A percentile compares a stretch with the other conserved stretches of the same genome.
Evolutionary conservation across 2,113 vertebrate genomes (phyloP).

Genomic region (Callipepla squamata): DNA sequence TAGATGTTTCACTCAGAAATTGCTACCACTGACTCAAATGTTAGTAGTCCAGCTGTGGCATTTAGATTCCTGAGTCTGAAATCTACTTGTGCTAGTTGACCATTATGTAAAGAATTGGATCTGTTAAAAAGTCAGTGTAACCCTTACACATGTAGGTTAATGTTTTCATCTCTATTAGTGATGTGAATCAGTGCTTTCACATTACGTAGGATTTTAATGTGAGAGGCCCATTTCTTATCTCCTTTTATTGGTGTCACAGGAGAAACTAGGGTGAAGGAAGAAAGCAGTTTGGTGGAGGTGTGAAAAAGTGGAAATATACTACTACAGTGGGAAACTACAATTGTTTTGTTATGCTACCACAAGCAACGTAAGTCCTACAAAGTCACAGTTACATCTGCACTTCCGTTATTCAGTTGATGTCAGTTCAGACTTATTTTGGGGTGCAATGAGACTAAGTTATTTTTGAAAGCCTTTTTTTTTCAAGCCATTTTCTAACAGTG

Average conservation of each 20-base stretch:
- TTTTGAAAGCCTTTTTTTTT: background rate
- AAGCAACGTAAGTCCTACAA: background rate
- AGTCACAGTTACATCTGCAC: background rate
- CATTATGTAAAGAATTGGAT: background rate
- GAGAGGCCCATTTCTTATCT: accelerated
- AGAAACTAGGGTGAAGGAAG: background rate
- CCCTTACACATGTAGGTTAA: background rate
- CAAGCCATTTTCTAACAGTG: background rate
- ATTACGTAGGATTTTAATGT: background rate
- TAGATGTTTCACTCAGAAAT: background rate
- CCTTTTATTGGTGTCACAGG: background rate
- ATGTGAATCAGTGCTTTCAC: background rate
- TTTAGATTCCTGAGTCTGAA: background rate
- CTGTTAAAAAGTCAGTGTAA: background rate
- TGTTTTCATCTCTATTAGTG: background rate
- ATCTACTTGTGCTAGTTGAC: background rate
- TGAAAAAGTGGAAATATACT: background rate
- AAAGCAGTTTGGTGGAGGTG: background rate
- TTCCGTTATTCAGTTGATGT: background rate
- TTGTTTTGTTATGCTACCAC: accelerated
- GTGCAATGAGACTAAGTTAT: background rate
- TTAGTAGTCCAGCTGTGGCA: background rate
- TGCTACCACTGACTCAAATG: background rate
- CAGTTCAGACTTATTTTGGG: background rate
- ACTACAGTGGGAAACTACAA: background rate